A percentile compares a stretch with the other conserved stretches of the same genome.
These are phyloP conservation scores for Eutolmus rufibarbis DNA, from an alignment of 2,888 invertebrate genomes.

Conservation along the genomic window DNA sequence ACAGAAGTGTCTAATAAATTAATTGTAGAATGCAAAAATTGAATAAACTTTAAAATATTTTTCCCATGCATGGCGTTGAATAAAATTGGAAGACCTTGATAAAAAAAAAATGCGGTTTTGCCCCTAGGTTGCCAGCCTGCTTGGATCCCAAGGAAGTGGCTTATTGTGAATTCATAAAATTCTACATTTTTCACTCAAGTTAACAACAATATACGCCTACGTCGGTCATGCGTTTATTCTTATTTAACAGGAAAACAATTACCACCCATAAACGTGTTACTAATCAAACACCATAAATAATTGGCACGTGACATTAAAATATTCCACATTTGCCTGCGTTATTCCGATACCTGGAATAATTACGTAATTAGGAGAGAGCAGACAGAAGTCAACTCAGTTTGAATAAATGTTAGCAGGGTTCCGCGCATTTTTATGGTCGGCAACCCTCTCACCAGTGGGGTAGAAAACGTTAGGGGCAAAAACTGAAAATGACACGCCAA, in stretches of 20 bases:
- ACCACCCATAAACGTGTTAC: not conserved
- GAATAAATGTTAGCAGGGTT: not conserved
- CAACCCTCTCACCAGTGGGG: not conserved
- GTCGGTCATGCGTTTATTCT: not conserved
- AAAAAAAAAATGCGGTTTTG: not conserved
- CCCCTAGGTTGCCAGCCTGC: not conserved
- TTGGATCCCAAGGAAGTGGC: not conserved
- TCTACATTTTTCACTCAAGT: not conserved
- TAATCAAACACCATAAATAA: constrained; percentile 3
- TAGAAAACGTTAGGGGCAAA: constrained; percentile 7
- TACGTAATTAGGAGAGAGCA: constrained; percentile 22
- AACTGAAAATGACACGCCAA: constrained; percentile 32
- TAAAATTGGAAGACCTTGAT: not conserved
- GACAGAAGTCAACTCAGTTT: constrained; percentile 25
- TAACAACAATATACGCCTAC: not conserved
- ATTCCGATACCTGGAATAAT: constrained; percentile 23
- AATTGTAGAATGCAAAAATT: not conserved
- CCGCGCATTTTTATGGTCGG: not conserved
- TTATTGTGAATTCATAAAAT: not conserved
- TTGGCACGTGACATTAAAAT: constrained; percentile 30
- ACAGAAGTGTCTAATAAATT: not conserved
- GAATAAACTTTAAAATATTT: not conserved
- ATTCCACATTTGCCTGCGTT: constrained; percentile 5
- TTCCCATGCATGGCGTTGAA: not conserved
- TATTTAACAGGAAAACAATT: constrained; percentile 8